Base-by-base conservation (phyloP, 2,888 invertebrate genomes). In the Ectemnius cavifrons region DNA sequence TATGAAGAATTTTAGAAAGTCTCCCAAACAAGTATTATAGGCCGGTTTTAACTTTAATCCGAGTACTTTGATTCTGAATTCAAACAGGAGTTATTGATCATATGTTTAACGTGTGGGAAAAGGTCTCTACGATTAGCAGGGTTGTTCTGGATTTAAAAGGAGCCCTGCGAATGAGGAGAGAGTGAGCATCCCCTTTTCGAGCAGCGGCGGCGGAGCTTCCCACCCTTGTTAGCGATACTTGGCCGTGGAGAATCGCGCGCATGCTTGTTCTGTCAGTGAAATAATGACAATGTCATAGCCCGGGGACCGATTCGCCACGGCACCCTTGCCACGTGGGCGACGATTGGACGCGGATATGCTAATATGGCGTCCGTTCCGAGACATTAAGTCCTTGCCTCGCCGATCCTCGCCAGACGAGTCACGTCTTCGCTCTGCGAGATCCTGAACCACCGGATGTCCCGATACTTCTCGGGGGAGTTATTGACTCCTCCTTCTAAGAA, bases 311-410 rank as follows among this genome's bases (percentile, higher is more conserved):
- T 90, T 89, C 89, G 90, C 81, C 76, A 87, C 87, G 86, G 87
- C 81, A 79, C 83, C 77, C 83, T 83, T 84, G 88, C 87, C 90
- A 91, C 91, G 90, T 90, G 90, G 88, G 85, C 88, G 83, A 85
- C 88, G 89, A 91, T 91, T 91, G 89, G 91, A 89, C 80, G 86
- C 89, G 89, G 90, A 89, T 88, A 91, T 91, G 91, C 88, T 91
- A 91, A 91, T 90, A 90, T 87, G 88, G 86, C 89, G 89, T 87
- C 87, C 90, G 90, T 91, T 90, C 89, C 90, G 85, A 89, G 86
- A 90, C 91, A 91, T 91, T 91, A 90, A 90, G 74, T 78, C 69
- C 76, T 79, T 73, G 75, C 75, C 77, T 80, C 73, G 81, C 73
- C 79, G 80, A 82, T 78, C 68, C 76, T 81, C 72, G 81, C 67